A percentile compares a stretch with the other conserved stretches of the same genome.
phyloP scores from a whole-genome alignment of 2,113 vertebrate genomes.

The Pseudolaguvia tuberculata region DNA sequence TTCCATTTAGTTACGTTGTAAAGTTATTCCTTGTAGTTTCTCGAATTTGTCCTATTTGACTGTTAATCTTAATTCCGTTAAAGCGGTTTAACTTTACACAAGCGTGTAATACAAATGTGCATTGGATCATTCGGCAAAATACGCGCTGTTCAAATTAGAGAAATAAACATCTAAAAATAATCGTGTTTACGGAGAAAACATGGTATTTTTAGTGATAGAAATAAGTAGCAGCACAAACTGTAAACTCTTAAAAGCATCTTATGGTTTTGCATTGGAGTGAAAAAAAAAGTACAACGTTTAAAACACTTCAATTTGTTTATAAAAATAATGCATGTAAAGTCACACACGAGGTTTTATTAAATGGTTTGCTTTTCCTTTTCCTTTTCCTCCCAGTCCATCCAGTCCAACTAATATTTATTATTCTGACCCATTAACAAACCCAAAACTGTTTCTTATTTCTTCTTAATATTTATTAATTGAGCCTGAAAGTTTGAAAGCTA shows the following conservation, averaged over 20 bases:
- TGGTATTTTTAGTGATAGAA: neutral
- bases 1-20: neutral
- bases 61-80: neutral
- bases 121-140: neutral
- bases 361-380: neutral
- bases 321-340: neutral
- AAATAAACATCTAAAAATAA: neutral
- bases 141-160: too few relatives aligned
- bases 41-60: too few relatives aligned
- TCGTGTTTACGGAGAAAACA: too few relatives aligned
- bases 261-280: neutral
- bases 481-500: neutral
- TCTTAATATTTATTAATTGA: conserved; percentile 4
- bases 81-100: neutral
- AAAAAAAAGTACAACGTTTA: neutral
- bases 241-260: neutral
- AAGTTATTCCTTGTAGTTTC: neutral
- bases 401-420: conserved; percentile 17
- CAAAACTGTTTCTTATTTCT: conserved; percentile 2
- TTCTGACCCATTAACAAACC: neutral
- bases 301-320: neutral
- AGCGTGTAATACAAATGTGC: neutral
- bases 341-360: neutral
- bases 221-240: neutral
- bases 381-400: neutral